Conservation (phyloP, 2,888 invertebrate genomes). For the Acrocera orbiculus region DNA sequence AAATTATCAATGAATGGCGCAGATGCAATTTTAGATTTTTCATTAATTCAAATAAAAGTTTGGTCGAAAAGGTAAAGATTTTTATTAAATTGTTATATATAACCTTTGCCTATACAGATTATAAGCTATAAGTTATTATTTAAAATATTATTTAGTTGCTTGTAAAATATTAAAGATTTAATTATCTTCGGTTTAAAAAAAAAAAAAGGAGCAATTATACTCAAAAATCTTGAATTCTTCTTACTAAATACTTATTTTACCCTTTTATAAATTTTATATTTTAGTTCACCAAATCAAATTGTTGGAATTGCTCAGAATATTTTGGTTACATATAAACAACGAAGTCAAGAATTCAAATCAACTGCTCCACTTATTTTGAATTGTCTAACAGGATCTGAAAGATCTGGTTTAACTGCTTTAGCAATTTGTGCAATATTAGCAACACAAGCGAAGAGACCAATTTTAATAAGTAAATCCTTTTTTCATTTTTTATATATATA, state of each 20-base stretch:
- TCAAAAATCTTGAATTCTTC: too few species aligned
- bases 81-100: neutral
- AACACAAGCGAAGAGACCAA: conserved; percentile 25
- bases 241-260: too few species aligned
- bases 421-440: conserved; percentile 26
- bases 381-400: conserved; percentile 29
- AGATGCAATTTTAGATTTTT: conserved; percentile 26
- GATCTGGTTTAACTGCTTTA: conserved; percentile 27
- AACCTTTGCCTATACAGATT: too few species aligned
- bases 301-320: conserved; percentile 28
- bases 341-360: conserved; percentile 22
- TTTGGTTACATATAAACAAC: conserved; percentile 24
- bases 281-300: conserved; percentile 24
- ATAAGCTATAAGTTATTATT: too few species aligned
- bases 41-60: conserved; percentile 27
- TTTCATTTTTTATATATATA: neutral
- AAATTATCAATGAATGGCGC: conserved; percentile 27
- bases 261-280: too few species aligned
- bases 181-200: too few species aligned
- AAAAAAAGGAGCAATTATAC: too few species aligned
- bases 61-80: conserved; percentile 27
- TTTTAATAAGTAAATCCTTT: conserved; percentile 23
- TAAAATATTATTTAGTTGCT: too few species aligned
- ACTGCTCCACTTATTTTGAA: conserved; percentile 25
- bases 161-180: too few species aligned